Base-by-base conservation (phyloP, 2,797 vertebrate genomes). In the Darevskia mixta region DNA sequence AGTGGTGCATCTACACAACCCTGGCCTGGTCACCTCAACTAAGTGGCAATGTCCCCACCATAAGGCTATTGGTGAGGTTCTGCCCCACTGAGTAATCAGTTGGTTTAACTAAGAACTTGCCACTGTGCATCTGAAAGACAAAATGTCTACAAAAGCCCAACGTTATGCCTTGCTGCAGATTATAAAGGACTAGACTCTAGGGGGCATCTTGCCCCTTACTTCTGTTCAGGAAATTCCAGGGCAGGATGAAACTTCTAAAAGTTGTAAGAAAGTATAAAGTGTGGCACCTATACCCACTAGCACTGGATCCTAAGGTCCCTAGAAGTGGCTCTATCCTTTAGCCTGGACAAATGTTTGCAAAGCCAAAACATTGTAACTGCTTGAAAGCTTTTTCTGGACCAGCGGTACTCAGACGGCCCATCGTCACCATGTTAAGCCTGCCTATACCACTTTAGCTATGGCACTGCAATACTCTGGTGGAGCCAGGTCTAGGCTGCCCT, bases 21-120 rank as follows among this genome's bases (percentile, higher is more conserved):
- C 58, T 23, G 20, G 58, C 58, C 58, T 61, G 58, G 18, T 18
- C 58, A 61, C 58, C 58, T 61, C 18, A 6, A 18, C 20, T 7
- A 61, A 61, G 58, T 61, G 58, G 20, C 58, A 61, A 61, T 61
- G 58, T 6, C 18, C 6, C 58, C 6, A 6, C 58, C 18, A 6
- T 6, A 20, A 61, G 20, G 58, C 58, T 61, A 61, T 20, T 18
- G 58, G 58, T 6, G 58, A 17, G 20, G 58, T 17, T 61, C 58
- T 61, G 58, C 58, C 58, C 58, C 58, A 6, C 58, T 61, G 58
- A 69, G n/a, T n/a, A 29, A n/a, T 29, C 88, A 41, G n/a, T 4
- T 18, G 89, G 88, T 89, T 89, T 92, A 93, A 91, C 67, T 89
- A 80, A 95, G 90, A 64, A 89, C 86, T 89, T 81, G 86, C 82